Evolutionary conservation across 2,113 vertebrate species (phyloP).

Genomic region (Micromys minutus): DNA sequence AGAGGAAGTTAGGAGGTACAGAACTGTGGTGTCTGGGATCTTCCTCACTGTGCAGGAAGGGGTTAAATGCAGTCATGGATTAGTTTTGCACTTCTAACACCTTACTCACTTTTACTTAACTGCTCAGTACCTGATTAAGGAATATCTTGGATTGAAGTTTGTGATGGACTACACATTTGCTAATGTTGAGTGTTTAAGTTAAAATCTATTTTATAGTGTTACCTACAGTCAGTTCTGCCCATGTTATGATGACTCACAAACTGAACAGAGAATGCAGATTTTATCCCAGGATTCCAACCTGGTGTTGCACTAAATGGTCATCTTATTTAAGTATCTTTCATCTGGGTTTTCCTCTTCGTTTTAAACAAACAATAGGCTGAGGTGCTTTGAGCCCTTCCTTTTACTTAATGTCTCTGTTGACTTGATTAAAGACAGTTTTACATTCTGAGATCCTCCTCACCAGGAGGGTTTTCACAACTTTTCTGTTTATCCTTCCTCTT

Average conservation of each 20-base stretch:
- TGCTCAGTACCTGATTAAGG: not conserved
- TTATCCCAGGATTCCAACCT: not conserved
- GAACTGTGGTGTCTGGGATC: not conserved
- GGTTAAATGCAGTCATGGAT: too few species aligned
- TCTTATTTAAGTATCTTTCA: not conserved
- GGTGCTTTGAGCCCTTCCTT: not conserved
- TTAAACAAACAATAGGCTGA: constrained; percentile 56
- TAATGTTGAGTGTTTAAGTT: not conserved
- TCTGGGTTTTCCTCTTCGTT: not conserved
- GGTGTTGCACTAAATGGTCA: not conserved
- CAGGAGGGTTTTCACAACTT: constrained; percentile 63
- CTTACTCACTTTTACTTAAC: not conserved
- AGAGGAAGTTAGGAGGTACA: not conserved
- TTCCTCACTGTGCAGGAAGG: not conserved
- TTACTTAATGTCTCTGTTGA: not conserved
- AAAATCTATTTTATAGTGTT: not conserved
- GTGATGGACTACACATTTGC: not conserved
- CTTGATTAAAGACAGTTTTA: constrained; percentile 62
- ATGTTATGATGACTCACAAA: not conserved
- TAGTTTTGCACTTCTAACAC: not conserved
- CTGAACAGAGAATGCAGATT: not conserved
- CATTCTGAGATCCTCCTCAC: constrained; percentile 54
- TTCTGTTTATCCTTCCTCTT: constrained; percentile 48
- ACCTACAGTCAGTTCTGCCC: not conserved
- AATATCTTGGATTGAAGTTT: not conserved